Base-by-base conservation (phyloP, 1,140 invertebrate genomes). In the Caenorhabditis briggsae region DNA sequence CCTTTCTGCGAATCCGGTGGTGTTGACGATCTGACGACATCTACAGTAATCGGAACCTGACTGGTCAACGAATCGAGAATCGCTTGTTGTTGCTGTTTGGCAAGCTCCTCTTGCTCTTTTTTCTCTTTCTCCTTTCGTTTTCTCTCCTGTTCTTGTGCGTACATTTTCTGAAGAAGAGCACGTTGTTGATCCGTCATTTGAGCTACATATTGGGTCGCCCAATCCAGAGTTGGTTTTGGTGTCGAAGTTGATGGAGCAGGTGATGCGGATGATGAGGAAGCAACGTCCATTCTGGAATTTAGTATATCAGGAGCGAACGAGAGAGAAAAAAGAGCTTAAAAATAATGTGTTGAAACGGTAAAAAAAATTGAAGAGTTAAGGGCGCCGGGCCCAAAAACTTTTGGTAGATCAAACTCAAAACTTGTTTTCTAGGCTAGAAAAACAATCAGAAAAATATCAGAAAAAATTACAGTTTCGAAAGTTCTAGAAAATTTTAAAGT, bases 21-120 rank as follows among this genome's bases (percentile, higher is more conserved):
- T 6, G 46, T 53, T n/a, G 70, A 53, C 20, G 70, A 50, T 50
- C 46, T 33, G n/a, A 50, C 7, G 14, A 78, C 70, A 23, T 78
- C 70, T 0, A 78, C 70, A n/a, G 46, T 78, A 11, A 78, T 78
- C 20, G 70, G 70, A 50, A 78, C n/a, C 33, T 78, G 70, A 7
- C 46, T 18, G 8, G 20, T 50, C 0, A 78, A 14, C n/a, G 70
- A 78, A 14, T 78, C 70, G 11, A 78, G 70, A 23, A 78, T 78
- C 46, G 70, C 43, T n/a, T 78, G 70, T 50, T 78, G 70, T 23
- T 74, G 61, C 8, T 7, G 12, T n/a, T n/a, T 46, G 16, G 7
- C 16, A 5, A 33, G 2, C 43, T 20, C 18, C 23, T 78, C 16
- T 43, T 48, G 50, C 46, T 50, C 33, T 70, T 43, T 20, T 9